Evolutionary conservation across 1,140 invertebrate genomes (phyloP).

Genomic region (Dendrolimus punctatus): DNA sequence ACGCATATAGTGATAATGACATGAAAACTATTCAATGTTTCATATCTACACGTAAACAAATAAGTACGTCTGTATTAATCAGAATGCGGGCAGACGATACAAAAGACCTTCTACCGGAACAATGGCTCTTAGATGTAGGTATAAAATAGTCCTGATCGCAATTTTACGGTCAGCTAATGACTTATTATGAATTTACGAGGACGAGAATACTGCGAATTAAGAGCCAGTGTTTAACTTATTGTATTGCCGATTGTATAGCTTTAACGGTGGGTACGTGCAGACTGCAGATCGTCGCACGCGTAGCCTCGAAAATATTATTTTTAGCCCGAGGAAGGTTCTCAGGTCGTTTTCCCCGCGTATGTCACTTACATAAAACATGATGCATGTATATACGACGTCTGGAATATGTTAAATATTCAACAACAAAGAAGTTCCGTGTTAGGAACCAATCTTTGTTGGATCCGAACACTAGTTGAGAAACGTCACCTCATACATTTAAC

Average conservation of each 20-base stretch:
- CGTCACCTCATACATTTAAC: not conserved
- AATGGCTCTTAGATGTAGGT: slow-evolving; percentile 23
- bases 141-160: slow-evolving; percentile 4
- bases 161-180: not conserved
- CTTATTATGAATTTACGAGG: too few relatives aligned
- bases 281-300: slow-evolving; percentile 44
- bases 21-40: not conserved
- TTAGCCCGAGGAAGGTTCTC: slow-evolving; percentile 62
- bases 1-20: slow-evolving; percentile 12
- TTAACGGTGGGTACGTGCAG: slow-evolving; percentile 19
- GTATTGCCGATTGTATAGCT: slow-evolving; percentile 17
- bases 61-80: slow-evolving; percentile 2
- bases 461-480: too few relatives aligned
- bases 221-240: slow-evolving; percentile 7
- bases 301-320: slow-evolving; percentile 60
- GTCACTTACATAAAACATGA: slow-evolving; percentile 33
- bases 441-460: not conserved
- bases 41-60: slow-evolving; percentile 3
- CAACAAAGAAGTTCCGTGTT: slow-evolving; percentile 8
- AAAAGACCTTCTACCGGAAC: slow-evolving; percentile 29
- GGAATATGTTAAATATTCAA: slow-evolving; percentile 17
- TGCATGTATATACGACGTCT: slow-evolving; percentile 8
- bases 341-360: slow-evolving; percentile 49
- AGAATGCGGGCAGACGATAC: slow-evolving; percentile 19
- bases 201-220: not conserved